A percentile compares a stretch with the other conserved stretches of the same genome.
Conservation (phyloP, 2,113 vertebrate genomes). For the Axis porcinus region DNA sequence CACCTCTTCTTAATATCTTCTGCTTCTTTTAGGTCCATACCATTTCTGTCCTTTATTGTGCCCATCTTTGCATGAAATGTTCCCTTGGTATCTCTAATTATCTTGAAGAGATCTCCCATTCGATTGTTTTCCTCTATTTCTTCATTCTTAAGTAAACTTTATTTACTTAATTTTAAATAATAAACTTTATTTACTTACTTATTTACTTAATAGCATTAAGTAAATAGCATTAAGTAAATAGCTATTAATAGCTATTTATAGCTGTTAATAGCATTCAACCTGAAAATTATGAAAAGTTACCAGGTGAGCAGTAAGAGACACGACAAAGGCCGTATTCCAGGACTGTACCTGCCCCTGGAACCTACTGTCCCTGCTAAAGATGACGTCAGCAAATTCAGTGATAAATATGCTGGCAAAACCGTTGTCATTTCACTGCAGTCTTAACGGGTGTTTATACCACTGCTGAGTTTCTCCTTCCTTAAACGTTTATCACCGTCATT, state of each 20-base stretch:
- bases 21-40: neutral
- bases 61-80: neutral
- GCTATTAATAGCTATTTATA: too few species aligned
- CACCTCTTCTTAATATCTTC: neutral
- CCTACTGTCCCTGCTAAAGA: neutral
- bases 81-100: neutral
- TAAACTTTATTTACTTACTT: too few species aligned
- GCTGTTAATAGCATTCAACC: conserved; percentile 38
- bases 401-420: neutral
- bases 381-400: neutral
- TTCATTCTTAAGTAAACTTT: conserved; percentile 20
- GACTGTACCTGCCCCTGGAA: neutral
- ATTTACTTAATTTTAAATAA: too few species aligned
- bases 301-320: neutral
- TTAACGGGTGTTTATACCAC: neutral
- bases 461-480: neutral
- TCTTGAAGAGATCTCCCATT: neutral
- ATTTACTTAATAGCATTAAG: too few species aligned
- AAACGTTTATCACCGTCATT: neutral
- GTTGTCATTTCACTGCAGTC: neutral
- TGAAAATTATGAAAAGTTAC: conserved; percentile 21
- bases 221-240: too few species aligned
- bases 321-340: neutral
- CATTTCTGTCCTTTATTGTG: neutral
- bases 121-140: neutral